A percentile compares a stretch with the other conserved stretches of the same genome.
These are phyloP conservation scores for Anthopleura xanthogrammica DNA, from an alignment of 92 coral and sea anemone species.

Conservation along the genomic window DNA sequence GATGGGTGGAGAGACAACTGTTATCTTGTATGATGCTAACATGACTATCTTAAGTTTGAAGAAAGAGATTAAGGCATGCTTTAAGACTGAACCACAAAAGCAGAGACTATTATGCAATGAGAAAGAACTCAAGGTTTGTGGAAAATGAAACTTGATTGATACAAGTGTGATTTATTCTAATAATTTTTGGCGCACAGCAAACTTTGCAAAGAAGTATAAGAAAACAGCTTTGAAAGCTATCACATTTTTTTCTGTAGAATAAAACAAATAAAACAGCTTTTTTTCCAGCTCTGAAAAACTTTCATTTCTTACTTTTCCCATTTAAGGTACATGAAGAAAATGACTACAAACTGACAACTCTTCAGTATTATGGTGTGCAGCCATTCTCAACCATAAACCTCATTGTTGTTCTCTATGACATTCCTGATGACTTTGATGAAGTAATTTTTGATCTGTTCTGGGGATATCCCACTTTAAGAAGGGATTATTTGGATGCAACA, in stretches of 20 bases:
- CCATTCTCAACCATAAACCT: conserved; percentile 78
- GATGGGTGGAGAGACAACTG: conserved; percentile 89
- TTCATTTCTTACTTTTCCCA: background rate
- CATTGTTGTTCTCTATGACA: conserved; percentile 79
- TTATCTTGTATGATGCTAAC: conserved; percentile 48
- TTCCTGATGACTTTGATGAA: conserved; percentile 76
- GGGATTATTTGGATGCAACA: conserved; percentile 83
- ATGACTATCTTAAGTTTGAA: conserved; percentile 68
- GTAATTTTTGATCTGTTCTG: conserved; percentile 89
- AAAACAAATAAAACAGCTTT: too few relatives aligned
- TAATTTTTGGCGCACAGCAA: too few relatives aligned
- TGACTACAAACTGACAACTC: conserved; percentile 34
- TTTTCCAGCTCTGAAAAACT: background rate
- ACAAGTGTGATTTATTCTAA: background rate
- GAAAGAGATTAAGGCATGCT: conserved; percentile 18
- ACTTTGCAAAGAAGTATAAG: too few relatives aligned
- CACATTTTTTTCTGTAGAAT: too few relatives aligned
- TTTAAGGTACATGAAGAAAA: conserved; percentile 11
- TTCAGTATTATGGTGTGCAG: conserved; percentile 70
- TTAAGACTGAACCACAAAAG: conserved; percentile 57
- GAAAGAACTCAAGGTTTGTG: conserved; percentile 73
- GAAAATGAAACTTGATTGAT: background rate
- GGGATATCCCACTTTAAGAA: conserved; percentile 71
- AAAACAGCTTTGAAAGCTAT: too few relatives aligned
- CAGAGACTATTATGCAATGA: conserved; percentile 76